phyloP scores from a whole-genome alignment of 2,113 vertebrate genomes.

The Mustelus asterias region DNA sequence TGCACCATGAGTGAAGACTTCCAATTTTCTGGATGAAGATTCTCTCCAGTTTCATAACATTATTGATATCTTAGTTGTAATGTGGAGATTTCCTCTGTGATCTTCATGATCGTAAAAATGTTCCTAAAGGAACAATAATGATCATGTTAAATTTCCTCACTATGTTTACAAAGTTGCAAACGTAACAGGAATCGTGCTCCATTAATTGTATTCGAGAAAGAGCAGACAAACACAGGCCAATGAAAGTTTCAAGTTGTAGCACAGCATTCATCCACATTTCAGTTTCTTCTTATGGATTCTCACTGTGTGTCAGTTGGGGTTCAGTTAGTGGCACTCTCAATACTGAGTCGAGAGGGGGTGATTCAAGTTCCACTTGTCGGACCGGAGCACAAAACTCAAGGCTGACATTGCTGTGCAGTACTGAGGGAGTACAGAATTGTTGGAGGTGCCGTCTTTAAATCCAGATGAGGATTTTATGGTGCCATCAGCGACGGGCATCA shows the following conservation, averaged over 20 bases:
- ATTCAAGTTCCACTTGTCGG: not conserved
- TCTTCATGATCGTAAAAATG: not conserved
- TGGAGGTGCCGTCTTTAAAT: not conserved
- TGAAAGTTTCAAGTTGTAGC: not conserved
- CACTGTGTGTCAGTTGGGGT: not conserved
- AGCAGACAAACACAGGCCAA: not conserved
- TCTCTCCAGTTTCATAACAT: not conserved
- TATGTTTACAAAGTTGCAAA: not conserved
- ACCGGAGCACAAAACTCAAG: not conserved
- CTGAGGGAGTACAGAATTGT: not conserved
- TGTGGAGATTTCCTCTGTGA: not conserved
- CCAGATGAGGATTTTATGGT: too few species aligned
- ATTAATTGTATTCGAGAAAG: not conserved
- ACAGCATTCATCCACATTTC: not conserved
- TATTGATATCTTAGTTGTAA: not conserved
- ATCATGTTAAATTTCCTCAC: too few species aligned
- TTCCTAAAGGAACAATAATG: not conserved
- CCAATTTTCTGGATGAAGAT: not conserved
- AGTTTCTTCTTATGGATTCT: not conserved
- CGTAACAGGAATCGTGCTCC: not conserved
- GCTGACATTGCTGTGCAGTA: not conserved
- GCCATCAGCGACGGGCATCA: too few species aligned
- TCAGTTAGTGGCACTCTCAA: not conserved
- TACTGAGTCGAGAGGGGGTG: not conserved
- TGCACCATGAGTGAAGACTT: not conserved